These are phyloP conservation scores for Liasis olivaceus DNA, from an alignment of 2,797 vertebrate genomes.

Conservation along the genomic window DNA sequence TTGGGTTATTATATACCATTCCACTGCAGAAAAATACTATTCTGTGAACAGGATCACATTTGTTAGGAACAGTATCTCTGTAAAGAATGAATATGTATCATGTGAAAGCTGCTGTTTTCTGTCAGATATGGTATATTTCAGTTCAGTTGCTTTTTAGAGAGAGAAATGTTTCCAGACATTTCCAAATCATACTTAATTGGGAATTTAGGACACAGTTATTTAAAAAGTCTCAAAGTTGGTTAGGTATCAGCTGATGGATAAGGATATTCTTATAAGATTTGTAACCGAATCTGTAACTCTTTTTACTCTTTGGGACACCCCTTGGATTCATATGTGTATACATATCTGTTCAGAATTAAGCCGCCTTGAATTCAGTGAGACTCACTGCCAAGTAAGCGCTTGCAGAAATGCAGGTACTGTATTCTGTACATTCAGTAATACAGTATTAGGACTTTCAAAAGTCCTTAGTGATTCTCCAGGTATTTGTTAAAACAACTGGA, in stretches of 20 bases:
- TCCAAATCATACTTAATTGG: background rate
- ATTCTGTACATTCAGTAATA: background rate
- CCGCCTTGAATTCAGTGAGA: background rate
- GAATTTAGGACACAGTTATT: background rate
- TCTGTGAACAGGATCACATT: background rate
- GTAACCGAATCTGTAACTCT: background rate
- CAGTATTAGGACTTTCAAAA: conserved; percentile 1
- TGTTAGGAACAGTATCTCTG: background rate
- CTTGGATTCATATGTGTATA: background rate
- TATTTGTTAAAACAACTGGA: conserved; percentile 10
- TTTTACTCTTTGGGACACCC: background rate
- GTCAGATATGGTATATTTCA: background rate
- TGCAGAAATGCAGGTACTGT: background rate
- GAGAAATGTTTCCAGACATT: background rate
- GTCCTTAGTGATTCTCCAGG: background rate
- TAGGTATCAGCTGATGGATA: background rate
- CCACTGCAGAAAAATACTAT: background rate
- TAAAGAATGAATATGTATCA: background rate
- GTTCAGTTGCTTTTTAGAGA: background rate
- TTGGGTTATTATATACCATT: background rate
- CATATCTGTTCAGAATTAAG: background rate
- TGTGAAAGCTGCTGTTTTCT: background rate
- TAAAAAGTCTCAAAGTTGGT: background rate
- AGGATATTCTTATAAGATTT: background rate
- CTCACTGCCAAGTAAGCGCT: background rate